A percentile compares a stretch with the other conserved stretches of the same genome.
phyloP scores from a whole-genome alignment of 2,888 invertebrate species.

The Pyrochroa serraticornis region DNA sequence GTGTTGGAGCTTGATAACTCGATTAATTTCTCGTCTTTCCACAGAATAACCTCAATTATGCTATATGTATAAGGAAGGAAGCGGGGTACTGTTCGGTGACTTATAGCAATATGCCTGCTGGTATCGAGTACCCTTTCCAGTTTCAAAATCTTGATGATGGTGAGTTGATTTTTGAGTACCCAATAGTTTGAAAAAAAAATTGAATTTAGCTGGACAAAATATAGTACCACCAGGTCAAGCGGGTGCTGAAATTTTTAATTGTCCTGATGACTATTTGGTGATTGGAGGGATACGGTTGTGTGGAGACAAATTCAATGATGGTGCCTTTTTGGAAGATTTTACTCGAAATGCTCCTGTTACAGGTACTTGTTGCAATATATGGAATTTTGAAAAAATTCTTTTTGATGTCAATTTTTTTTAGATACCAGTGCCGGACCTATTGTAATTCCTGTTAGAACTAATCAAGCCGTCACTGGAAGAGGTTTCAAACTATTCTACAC shows the following conservation, averaged over 20 bases:
- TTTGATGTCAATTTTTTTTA: conserved; percentile 49
- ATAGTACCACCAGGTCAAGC: conserved; percentile 72
- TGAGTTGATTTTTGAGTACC: conserved; percentile 46
- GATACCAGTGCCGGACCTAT: conserved; percentile 75
- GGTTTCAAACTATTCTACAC: conserved; percentile 74
- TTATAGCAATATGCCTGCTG: conserved; percentile 63
- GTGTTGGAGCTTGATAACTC: not conserved
- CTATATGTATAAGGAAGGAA: conserved; percentile 70
- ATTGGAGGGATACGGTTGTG: conserved; percentile 74
- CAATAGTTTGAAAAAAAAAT: too few species aligned
- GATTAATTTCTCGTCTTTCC: conserved; percentile 46
- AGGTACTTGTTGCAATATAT: conserved; percentile 58
- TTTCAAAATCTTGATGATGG: conserved; percentile 71
- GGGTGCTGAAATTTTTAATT: conserved; percentile 76
- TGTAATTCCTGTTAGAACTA: conserved; percentile 70
- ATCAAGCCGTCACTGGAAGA: conserved; percentile 68
- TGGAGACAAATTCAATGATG: conserved; percentile 77
- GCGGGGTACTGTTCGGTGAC: conserved; percentile 70
- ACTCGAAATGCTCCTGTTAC: conserved; percentile 72
- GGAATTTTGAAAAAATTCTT: not conserved
- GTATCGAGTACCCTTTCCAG: conserved; percentile 66
- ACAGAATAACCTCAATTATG: conserved; percentile 80
- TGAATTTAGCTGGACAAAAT: conserved; percentile 63
- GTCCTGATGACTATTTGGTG: conserved; percentile 76
- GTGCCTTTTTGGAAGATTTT: conserved; percentile 66